Evolutionary conservation across 2,797 vertebrate genomes (phyloP), one percentile per base, ranked within the genome.

Genomic region (Sciurus carolinensis): DNA sequence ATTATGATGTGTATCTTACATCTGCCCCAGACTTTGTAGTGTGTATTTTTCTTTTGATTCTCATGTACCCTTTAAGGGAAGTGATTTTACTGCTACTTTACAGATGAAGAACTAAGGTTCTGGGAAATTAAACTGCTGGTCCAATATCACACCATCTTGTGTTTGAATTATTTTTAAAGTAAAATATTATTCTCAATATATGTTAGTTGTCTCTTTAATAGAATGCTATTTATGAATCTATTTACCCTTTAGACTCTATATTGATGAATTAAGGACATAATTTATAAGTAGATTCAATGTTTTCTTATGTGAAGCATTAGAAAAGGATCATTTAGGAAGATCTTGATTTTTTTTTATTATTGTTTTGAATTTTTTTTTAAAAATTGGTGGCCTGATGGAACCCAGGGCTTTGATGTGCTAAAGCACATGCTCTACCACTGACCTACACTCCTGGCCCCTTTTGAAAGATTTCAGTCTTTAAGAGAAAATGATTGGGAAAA

Each of bases 121-220:
- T 50, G 44, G 77, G 50, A 87, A 67, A 93, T 91, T 52, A 86
- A 85, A 7, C 24, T 67, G 5, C 26, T 82, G 84, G 57, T 36
- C 47, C 28, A 71, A 67, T 47, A 84, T 91, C 24, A 66, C 14
- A 84, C 7, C 47, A 76, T 71, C 15, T 17, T 28, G 9, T 72
- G 24, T 89, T 47, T 86, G 28, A 77, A 71, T 76, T 10, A 81
- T 44, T 89, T 90, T 67, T 76, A 86, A 93, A 79, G 80, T 75
- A 75, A 94, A 86, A 86, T 47, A 73, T 33, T 96, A 76, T 96
- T 83, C 59, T 88, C n/a, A 89, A 10, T 12, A 13, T 82, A 10
- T 24, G 50, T 64, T 47, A 77, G 20, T 67, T 18, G 8, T 71
- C 30, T 90, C 30, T 90, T 87, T 22, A 90, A 73, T 84, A 90